Conservation (phyloP, 2,113 vertebrate genomes). For the Meriones unguiculatus region DNA sequence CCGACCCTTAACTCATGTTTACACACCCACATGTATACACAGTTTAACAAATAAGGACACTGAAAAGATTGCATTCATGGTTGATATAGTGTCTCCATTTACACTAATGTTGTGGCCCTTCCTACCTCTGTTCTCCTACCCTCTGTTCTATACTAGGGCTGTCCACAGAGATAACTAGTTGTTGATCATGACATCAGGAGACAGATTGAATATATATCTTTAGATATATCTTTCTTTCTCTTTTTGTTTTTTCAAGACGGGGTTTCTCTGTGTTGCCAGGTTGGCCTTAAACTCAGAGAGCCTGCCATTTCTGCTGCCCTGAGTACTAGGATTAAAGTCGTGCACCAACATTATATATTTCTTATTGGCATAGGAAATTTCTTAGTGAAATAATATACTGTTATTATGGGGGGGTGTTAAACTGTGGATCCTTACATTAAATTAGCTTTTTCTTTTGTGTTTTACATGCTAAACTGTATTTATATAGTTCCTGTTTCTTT, state of each 20-base stretch:
- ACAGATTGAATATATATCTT: background rate
- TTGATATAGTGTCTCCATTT: background rate
- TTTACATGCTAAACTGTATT: constrained; percentile 21
- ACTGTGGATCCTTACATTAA: constrained; percentile 47
- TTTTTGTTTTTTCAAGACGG: too few relatives aligned
- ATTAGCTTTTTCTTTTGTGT: background rate
- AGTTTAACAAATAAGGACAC: background rate
- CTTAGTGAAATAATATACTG: constrained; percentile 22
- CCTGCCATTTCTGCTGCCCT: too few relatives aligned
- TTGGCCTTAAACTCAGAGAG: too few relatives aligned
- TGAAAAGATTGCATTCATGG: background rate
- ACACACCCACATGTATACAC: background rate
- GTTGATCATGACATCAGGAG: constrained; percentile 45
- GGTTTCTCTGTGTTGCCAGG: too few relatives aligned
- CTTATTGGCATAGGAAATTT: background rate
- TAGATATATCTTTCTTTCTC: too few relatives aligned
- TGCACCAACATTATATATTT: background rate
- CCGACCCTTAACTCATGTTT: background rate
- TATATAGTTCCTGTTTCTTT: background rate
- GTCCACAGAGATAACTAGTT: background rate
- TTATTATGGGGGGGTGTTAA: constrained; percentile 13
- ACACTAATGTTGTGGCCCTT: background rate
- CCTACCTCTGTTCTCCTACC: too few relatives aligned
- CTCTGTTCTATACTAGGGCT: background rate
- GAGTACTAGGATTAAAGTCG: too few relatives aligned